phyloP scores from a whole-genome alignment of 1,140 invertebrate genomes.

The Acyrthosiphon pisum region DNA sequence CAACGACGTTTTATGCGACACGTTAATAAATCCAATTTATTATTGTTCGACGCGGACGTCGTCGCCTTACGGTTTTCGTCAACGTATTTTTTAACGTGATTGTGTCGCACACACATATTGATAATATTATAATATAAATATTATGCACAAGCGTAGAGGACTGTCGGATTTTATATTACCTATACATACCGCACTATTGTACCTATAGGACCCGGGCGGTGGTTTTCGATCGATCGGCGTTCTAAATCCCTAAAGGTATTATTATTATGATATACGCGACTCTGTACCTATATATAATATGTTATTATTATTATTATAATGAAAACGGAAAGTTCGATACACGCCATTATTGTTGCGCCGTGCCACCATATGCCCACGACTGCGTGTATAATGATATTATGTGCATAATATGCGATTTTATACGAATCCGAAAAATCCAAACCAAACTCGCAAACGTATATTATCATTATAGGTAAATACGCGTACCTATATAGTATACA shows the following conservation, averaged over 20 bases:
- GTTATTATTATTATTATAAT: neutral
- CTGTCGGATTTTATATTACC: neutral
- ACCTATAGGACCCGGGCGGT: neutral
- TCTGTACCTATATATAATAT: neutral
- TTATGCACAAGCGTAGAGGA: neutral
- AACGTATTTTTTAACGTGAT: neutral
- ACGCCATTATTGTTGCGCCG: neutral
- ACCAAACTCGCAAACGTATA: neutral
- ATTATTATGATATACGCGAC: neutral
- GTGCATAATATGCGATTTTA: neutral
- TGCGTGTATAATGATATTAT: neutral
- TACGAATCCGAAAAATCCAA: constrained; percentile 35
- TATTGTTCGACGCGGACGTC: neutral
- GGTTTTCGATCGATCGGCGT: neutral
- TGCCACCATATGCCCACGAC: neutral
- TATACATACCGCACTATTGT: neutral
- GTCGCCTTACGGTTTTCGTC: neutral
- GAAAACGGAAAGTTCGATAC: neutral
- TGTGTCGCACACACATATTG: neutral
- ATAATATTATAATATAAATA: neutral
- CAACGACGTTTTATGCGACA: neutral
- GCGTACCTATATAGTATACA: neutral
- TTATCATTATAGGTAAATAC: neutral
- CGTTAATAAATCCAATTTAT: neutral
- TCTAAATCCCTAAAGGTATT: neutral